Conservation (phyloP, 2,113 vertebrate species). For the Crypturellus undulatus region DNA sequence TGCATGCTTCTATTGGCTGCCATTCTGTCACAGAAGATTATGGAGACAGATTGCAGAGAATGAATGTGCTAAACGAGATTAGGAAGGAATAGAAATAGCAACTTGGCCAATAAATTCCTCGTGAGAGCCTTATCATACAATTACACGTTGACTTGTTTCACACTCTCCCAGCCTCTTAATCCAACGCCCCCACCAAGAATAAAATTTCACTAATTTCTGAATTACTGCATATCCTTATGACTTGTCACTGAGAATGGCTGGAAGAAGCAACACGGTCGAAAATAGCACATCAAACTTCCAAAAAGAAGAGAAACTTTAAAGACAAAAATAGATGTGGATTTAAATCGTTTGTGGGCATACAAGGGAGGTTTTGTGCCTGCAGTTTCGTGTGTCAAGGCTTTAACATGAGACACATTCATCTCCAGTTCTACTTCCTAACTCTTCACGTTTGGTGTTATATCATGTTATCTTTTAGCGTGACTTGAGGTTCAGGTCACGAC, state of each 20-base stretch:
- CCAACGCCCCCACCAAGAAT: slow-evolving; percentile 94
- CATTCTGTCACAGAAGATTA: slow-evolving; percentile 99
- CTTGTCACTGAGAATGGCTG: slow-evolving; percentile 80
- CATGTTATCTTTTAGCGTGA: background rate
- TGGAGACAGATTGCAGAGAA: slow-evolving; percentile 99
- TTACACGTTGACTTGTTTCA: slow-evolving; percentile 99
- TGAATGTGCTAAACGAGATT: slow-evolving; percentile 99
- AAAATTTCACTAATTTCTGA: slow-evolving; percentile 90
- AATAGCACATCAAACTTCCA: slow-evolving; percentile 68
- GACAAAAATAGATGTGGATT: background rate
- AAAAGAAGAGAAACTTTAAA: slow-evolving; percentile 54
- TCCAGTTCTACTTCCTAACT: background rate
- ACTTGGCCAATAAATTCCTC: slow-evolving; percentile 99
- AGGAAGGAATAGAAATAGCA: slow-evolving; percentile 99
- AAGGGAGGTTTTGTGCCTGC: background rate
- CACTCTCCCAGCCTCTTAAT: slow-evolving; percentile 99
- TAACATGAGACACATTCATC: background rate
- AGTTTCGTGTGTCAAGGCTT: background rate
- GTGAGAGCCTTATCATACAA: slow-evolving; percentile 99
- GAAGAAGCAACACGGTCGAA: slow-evolving; percentile 70
- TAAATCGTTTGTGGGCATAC: fast-evolving
- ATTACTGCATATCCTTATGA: slow-evolving; percentile 87
- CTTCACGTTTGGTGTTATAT: background rate
- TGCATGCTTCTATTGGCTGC: slow-evolving; percentile 93
- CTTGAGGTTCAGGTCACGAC: background rate